These are phyloP conservation scores for Perodicticus potto DNA, from an alignment of 2,797 vertebrate genomes.

Conservation along the genomic window DNA sequence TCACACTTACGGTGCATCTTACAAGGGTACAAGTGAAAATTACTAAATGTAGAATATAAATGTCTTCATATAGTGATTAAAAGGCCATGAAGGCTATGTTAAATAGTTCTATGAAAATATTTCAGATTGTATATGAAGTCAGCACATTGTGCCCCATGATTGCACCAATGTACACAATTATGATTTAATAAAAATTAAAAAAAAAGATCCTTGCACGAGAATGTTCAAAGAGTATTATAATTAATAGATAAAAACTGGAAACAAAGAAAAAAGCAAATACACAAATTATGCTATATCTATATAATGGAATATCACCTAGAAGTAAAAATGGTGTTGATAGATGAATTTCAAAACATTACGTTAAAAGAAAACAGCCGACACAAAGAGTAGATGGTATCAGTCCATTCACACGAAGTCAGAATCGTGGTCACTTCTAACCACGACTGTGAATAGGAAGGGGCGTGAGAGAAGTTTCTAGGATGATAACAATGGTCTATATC, in stretches of 20 bases:
- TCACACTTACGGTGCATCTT: too few species aligned
- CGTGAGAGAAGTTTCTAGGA: background rate
- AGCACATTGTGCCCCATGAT: too few species aligned
- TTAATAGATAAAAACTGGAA: background rate
- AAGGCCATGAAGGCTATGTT: too few species aligned
- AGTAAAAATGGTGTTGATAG: background rate
- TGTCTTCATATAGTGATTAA: too few species aligned
- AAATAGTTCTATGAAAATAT: too few species aligned
- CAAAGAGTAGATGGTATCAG: background rate
- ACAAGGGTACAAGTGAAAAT: too few species aligned
- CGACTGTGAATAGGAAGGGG: background rate
- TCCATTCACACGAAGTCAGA: background rate
- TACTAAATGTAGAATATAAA: too few species aligned
- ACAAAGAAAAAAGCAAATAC: background rate
- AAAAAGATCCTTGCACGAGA: background rate
- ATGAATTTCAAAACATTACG: background rate
- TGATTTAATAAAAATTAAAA: too few species aligned
- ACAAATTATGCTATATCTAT: background rate
- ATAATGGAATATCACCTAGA: background rate
- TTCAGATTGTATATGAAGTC: too few species aligned
- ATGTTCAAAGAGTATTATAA: background rate
- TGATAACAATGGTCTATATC: background rate
- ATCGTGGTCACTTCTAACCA: background rate
- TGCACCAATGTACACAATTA: too few species aligned
- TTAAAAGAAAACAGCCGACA: constrained; percentile 18